Percentiles rank a stretch among this genome's conserved stretches.
Evolutionary conservation across 2,797 vertebrate species (phyloP).

Genomic region (Anas bernieri): DNA sequence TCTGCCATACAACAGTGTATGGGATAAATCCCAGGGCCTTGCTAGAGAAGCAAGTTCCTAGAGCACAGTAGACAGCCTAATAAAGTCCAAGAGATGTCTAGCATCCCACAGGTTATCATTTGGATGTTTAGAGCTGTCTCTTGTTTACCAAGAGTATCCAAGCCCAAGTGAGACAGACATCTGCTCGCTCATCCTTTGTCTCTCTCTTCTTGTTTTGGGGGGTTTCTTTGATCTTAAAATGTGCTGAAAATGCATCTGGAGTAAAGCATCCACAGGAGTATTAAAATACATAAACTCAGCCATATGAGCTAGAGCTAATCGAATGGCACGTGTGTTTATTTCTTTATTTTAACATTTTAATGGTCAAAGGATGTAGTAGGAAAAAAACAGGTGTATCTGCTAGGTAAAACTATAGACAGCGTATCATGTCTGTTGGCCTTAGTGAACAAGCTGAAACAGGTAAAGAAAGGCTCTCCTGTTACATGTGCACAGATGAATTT

Average conservation of each 20-base stretch:
- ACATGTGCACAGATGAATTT: background rate
- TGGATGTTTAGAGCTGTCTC: background rate
- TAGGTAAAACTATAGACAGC: background rate
- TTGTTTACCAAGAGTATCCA: background rate
- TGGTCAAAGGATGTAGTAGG: background rate
- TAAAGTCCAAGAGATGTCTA: background rate
- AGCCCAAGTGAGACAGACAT: background rate
- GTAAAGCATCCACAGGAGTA: background rate
- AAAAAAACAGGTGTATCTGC: accelerated
- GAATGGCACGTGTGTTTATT: background rate
- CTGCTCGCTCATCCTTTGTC: background rate
- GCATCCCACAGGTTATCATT: background rate
- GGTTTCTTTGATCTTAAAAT: conserved; percentile 6
- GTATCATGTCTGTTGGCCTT: background rate
- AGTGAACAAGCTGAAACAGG: conserved; percentile 27
- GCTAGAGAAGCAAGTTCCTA: background rate
- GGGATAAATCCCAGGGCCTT: background rate
- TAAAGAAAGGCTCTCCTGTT: conserved; percentile 5
- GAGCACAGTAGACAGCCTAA: background rate
- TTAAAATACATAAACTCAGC: background rate
- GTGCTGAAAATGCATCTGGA: background rate
- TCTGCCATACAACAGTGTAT: background rate
- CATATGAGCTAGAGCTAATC: background rate
- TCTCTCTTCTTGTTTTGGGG: background rate
- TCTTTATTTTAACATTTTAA: background rate